These are phyloP conservation scores for Steromphala cineraria DNA, from an alignment of 2,888 invertebrate species.

Conservation along the genomic window DNA sequence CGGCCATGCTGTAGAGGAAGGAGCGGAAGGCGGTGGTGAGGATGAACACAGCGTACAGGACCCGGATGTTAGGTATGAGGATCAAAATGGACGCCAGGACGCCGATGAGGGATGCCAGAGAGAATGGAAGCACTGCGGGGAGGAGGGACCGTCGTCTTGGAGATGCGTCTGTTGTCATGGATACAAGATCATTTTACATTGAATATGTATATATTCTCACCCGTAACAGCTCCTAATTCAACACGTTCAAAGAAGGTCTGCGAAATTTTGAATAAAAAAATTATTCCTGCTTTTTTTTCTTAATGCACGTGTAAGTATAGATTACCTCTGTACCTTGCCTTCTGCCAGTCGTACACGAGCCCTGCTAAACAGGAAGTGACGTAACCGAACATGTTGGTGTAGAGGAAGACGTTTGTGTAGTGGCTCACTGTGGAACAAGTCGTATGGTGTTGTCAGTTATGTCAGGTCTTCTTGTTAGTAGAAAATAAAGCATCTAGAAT, in stretches of 20 bases:
- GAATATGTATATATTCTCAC: too few species aligned
- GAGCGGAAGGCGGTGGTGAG: background rate
- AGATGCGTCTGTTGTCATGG: too few species aligned
- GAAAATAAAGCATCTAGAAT: too few species aligned
- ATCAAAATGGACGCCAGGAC: slow-evolving; percentile 16
- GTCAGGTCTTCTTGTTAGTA: too few species aligned
- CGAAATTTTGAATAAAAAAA: too few species aligned
- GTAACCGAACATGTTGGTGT: slow-evolving; percentile 56
- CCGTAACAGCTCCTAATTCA: too few species aligned
- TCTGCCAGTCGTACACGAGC: slow-evolving; percentile 54
- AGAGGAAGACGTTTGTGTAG: slow-evolving; percentile 58
- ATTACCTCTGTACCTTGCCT: slow-evolving; percentile 30
- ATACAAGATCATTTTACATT: too few species aligned
- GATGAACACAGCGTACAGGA: slow-evolving; percentile 10
- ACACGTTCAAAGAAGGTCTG: too few species aligned
- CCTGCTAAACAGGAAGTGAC: slow-evolving; percentile 56
- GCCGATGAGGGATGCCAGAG: slow-evolving; percentile 11
- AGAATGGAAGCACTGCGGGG: slow-evolving; percentile 11
- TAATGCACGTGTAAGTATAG: too few species aligned
- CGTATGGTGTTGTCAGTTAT: too few species aligned
- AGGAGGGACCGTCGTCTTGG: background rate
- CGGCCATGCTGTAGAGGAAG: slow-evolving; percentile 39
- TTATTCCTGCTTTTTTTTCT: too few species aligned
- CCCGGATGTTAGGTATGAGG: slow-evolving; percentile 24
- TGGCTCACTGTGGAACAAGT: slow-evolving; percentile 52